Evolutionary conservation across 2,888 invertebrate genomes (phyloP), one percentile per base, ranked within the genome.

Genomic region (Catocala sponsa): DNA sequence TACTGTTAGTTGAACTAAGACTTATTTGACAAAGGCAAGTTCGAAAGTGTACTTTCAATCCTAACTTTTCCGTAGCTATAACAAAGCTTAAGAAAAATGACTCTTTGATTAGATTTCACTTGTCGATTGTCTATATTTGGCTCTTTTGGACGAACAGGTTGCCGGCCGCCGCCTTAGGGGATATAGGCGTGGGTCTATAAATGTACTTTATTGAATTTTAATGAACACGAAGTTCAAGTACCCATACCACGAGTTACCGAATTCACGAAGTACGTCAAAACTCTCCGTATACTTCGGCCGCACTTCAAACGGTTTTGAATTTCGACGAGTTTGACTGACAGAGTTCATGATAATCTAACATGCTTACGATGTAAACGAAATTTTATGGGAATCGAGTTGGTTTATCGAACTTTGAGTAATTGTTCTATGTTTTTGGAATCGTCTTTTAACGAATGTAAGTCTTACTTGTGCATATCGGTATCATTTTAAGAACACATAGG

Each of bases 211-310:
- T 89, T 82, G 85, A 89, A 89, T 90, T 89, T 89, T 87, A 88
- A 90, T 87, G 85, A 90, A 80, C 70, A 81, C 76, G 70, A 85
- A 84, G 84, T 85, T 81, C 25, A 86, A 86, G 85, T 81, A 87
- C 79, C 79, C 69, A 62, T 63, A 74, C 62, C 70, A 58, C 33
- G 62, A 81, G 76, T 76, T 76, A 59, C 74, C 48, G 70, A 83
- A 81, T 79, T 80, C 76, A 68, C 73, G 69, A 81, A 81, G 74
- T 79, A 77, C 80, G 78, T 82, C 70, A 25, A 73, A 81, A 82
- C 81, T 83, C 72, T 15, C 46, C 53, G 59, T 56, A 59, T 53
- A 79, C 68, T 81, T 79, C 53, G 42, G 49, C 67, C 57, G 42
- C 58, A 51, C 56, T 74, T 72, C 66, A 72, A 84, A 84, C 74